Evolutionary conservation across 1,140 invertebrate species (phyloP), one percentile per base, ranked within the genome.

Genomic region (Diplogasteroides magnus): DNA sequence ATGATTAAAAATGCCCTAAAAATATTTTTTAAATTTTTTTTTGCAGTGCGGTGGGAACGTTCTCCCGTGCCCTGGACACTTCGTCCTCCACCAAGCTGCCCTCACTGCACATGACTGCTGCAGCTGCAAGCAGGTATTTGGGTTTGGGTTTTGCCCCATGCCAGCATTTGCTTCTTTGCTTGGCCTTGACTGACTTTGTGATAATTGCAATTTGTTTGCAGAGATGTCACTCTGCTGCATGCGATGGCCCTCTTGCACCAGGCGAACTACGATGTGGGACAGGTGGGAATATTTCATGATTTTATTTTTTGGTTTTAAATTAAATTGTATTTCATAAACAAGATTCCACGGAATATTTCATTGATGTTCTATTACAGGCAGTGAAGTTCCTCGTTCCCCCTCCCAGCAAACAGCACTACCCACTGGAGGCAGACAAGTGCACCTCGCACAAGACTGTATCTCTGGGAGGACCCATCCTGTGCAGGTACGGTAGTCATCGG

Each of bases 21-120:
- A n/a, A n/a, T n/a, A n/a, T 64, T 29, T 57, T 67, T 57, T 19
- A 2, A 23, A 15, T 25, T 48, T 37, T 13, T 19, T 69, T 67
- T 77, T 68, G 58, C 59, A 87, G 93, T 82, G 96, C 95, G 55
- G 93, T 98, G 71, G 97, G 97, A 71, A 98, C 95, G 57, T 98
- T 98, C 87, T 96, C 96, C 58, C 88, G 97, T 76, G 96, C 96
- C 59, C 87, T 99, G 32, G 97, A 99, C 86, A 96, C 93, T 84
- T 95, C 93, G 72, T 95, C 92, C 84, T 94, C 93, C 66, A 91
- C 98, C 25, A 94, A 98, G 85, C 94, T 98, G 82, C 96, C 97
- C 59, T 94, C 92, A 77, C 87, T 98, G 66, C 95, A 98, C 83
- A 97, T 98, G 92, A 97, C 93, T 83, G 96, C 95, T 62, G 94